These are phyloP conservation scores for Pseudococcus longispinus DNA, from an alignment of 2,888 invertebrate genomes.

Conservation along the genomic window DNA sequence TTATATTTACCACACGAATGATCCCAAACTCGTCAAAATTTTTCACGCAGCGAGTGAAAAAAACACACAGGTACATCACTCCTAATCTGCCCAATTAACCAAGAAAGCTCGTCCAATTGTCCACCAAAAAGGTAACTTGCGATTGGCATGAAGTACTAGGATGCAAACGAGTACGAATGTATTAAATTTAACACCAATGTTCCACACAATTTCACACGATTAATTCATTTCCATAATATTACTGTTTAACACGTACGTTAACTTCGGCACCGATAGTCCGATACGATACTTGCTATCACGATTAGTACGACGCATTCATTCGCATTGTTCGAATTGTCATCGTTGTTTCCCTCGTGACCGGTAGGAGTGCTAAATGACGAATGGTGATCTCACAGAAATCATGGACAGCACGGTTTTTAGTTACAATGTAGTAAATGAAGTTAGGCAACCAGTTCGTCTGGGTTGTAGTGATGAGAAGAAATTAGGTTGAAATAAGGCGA, in stretches of 20 bases:
- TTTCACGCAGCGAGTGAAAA: not conserved
- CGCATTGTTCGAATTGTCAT: slow-evolving; percentile 2
- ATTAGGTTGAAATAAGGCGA: no score
- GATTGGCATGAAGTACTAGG: not conserved
- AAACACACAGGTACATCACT: not conserved
- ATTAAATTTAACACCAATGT: not conserved
- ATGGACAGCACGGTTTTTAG: not conserved
- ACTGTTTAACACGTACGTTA: slow-evolving; percentile 2
- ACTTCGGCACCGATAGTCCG: slow-evolving; percentile 35
- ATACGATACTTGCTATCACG: slow-evolving; percentile 36
- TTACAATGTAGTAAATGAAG: no score
- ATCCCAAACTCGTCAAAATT: not conserved
- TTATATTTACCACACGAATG: not conserved
- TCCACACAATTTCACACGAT: slow-evolving; percentile 4
- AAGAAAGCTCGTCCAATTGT: not conserved
- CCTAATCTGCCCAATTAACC: not conserved
- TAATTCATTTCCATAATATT: slow-evolving; percentile 32
- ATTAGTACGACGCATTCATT: slow-evolving; percentile 12
- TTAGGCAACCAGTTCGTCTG: not conserved
- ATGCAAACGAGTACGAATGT: not conserved
- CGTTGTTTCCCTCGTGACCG: not conserved
- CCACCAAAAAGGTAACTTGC: not conserved
- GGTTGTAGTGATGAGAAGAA: not conserved
- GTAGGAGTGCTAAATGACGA: not conserved
- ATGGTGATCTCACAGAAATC: not conserved